phyloP scores from a whole-genome alignment of 2,113 vertebrate species.

The Rhynchopsitta pachyrhyncha region DNA sequence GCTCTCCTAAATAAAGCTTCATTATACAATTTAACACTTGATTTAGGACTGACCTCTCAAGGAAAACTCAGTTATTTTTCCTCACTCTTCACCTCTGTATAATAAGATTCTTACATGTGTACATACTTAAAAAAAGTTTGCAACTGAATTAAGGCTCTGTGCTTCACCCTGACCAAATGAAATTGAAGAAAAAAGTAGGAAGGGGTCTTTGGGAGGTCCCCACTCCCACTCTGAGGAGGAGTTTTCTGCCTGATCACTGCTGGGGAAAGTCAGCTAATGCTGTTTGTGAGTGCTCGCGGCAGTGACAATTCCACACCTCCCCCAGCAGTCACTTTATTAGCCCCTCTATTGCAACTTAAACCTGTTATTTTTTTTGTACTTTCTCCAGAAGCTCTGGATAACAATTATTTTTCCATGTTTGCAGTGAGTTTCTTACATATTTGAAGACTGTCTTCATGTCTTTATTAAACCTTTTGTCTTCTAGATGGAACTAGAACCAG shows the following conservation, averaged over 20 bases:
- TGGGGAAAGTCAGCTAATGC: background rate
- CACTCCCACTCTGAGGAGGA: background rate
- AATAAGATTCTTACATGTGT: background rate
- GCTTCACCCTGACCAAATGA: background rate
- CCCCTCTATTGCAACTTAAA: background rate
- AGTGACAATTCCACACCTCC: rapidly evolving
- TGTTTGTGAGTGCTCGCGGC: rapidly evolving
- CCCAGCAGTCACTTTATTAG: background rate
- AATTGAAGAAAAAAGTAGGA: background rate
- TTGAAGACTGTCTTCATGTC: background rate
- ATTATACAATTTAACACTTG: background rate
- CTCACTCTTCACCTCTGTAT: background rate
- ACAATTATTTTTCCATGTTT: background rate
- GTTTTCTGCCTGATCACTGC: background rate
- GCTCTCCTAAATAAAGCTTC: background rate
- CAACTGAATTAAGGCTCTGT: background rate
- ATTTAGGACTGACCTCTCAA: background rate
- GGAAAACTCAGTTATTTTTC: background rate
- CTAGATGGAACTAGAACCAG: background rate
- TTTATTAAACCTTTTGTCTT: background rate
- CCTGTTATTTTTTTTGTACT: background rate
- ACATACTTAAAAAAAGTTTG: background rate
- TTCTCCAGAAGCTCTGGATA: background rate
- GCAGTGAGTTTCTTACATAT: background rate
- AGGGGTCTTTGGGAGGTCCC: background rate